Evolutionary conservation across 2,888 invertebrate genomes (phyloP).

Genomic region (Tenodera sinensis): DNA sequence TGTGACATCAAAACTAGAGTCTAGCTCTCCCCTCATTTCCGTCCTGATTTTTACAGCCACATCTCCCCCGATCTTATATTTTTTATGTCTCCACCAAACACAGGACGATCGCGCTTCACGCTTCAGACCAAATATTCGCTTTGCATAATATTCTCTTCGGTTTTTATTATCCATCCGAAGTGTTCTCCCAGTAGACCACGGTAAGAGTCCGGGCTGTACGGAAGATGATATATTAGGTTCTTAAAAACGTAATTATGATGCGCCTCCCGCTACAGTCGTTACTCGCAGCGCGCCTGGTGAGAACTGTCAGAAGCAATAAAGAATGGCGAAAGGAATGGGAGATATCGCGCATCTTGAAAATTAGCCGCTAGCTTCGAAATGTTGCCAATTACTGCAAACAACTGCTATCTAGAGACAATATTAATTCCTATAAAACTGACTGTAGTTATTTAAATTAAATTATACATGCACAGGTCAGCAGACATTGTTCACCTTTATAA

Average conservation of each 20-base stretch:
- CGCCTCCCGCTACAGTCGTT: background rate
- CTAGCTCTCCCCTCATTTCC: background rate
- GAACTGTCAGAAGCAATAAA: background rate
- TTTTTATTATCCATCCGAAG: background rate
- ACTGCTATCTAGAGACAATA: background rate
- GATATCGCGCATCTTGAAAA: background rate
- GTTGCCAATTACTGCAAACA: background rate
- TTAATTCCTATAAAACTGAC: background rate
- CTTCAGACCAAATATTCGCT: background rate
- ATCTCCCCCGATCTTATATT: background rate
- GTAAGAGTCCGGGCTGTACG: background rate
- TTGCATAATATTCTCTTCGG: background rate
- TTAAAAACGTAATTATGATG: background rate
- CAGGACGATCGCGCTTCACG: background rate
- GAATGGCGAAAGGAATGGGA: background rate
- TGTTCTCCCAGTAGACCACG: background rate
- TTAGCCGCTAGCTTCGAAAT: background rate
- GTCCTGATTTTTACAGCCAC: constrained; percentile 5
- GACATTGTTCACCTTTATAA: too few relatives aligned
- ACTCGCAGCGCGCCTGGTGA: background rate
- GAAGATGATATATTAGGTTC: background rate
- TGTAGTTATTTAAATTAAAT: too few relatives aligned
- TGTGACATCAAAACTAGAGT: background rate
- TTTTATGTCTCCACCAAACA: background rate
- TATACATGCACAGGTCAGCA: too few relatives aligned